These are phyloP conservation scores for Rhadina sibilatrix DNA, from an alignment of 2,113 vertebrate species.

Conservation along the genomic window DNA sequence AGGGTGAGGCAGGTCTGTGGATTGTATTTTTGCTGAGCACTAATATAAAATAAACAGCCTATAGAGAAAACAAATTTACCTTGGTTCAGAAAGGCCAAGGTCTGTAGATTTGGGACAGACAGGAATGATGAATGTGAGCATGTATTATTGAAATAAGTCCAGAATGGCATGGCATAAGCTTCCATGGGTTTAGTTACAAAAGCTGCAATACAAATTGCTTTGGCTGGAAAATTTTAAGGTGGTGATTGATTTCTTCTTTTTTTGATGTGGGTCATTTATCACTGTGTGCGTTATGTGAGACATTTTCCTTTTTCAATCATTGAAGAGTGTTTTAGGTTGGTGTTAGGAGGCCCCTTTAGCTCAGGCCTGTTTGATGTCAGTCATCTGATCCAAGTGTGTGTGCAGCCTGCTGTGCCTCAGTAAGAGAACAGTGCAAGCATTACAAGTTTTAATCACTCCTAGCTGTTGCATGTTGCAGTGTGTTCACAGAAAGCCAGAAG, in stretches of 20 bases:
- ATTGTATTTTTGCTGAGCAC: not conserved
- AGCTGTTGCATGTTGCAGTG: not conserved
- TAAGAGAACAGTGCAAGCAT: not conserved
- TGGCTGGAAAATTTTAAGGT: not conserved
- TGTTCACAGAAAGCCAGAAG: not conserved
- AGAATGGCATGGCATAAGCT: not conserved
- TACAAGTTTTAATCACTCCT: not conserved
- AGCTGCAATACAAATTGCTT: not conserved
- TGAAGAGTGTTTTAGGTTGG: not conserved
- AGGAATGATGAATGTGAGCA: conserved; percentile 17
- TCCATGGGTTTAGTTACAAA: not conserved
- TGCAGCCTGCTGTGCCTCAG: not conserved
- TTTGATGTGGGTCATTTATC: not conserved
- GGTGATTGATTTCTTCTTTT: not conserved
- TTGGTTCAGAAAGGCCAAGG: not conserved
- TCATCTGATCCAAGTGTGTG: accelerated
- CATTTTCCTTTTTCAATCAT: conserved; percentile 16
- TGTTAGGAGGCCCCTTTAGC: not conserved
- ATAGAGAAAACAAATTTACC: conserved; percentile 9
- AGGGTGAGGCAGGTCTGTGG: conserved; percentile 5
- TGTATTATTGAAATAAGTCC: conserved; percentile 20
- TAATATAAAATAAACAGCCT: conserved; percentile 35
- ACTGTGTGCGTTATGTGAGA: not conserved
- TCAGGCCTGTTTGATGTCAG: not conserved
- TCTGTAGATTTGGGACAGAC: not conserved